Evolutionary conservation across 2,113 vertebrate genomes (phyloP).

Genomic region (Chionis minor): DNA sequence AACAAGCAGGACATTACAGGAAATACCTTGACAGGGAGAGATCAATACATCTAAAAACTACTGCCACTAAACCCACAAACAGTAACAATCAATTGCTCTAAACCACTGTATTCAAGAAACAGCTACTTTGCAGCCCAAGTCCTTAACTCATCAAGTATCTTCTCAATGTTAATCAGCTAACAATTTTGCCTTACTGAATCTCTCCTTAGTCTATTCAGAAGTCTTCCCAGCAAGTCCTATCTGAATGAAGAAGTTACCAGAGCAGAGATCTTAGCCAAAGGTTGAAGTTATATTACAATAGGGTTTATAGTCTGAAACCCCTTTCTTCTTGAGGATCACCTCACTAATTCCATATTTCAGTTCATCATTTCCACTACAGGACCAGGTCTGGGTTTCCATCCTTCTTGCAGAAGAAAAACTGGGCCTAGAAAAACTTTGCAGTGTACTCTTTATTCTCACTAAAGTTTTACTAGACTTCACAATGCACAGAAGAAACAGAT

Average conservation of each 20-base stretch:
- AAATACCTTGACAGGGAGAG: neutral
- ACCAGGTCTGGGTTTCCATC: neutral
- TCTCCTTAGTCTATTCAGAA: neutral
- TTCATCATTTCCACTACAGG: neutral
- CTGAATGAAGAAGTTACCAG: neutral
- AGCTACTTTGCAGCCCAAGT: neutral
- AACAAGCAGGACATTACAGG: neutral
- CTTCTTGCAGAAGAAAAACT: neutral
- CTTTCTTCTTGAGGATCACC: neutral
- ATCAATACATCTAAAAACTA: neutral
- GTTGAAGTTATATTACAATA: neutral
- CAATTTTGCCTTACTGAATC: neutral
- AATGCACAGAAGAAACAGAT: neutral
- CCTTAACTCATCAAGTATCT: neutral
- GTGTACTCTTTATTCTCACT: neutral
- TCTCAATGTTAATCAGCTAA: neutral
- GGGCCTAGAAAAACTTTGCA: neutral
- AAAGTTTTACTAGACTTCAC: neutral
- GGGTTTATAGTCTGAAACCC: neutral
- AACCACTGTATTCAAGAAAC: neutral
- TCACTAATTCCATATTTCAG: neutral
- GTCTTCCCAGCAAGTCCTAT: neutral
- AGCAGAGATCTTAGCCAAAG: accelerated
- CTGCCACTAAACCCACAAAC: neutral
- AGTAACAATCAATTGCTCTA: neutral